phyloP scores from a whole-genome alignment of 2,797 vertebrate species.

The Pelochelys cantorii region DNA sequence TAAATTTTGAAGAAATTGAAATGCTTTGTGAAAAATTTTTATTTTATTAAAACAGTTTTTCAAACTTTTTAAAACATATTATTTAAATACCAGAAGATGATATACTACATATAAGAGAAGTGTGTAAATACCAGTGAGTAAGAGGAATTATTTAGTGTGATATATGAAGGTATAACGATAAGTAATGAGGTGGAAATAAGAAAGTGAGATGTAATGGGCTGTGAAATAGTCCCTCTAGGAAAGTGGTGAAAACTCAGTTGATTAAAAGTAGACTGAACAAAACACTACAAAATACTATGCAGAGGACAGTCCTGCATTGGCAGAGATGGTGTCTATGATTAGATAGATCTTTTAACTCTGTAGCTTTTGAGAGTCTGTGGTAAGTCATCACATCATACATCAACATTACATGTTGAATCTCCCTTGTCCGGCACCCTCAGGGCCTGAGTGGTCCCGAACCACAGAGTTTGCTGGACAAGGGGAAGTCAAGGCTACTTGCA shows the following conservation, averaged over 20 bases:
- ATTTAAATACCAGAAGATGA: background rate
- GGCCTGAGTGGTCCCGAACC: no score
- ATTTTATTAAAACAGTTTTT: background rate
- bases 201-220: background rate
- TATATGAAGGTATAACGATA: background rate
- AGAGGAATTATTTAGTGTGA: background rate
- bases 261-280: background rate
- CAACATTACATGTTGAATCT: background rate
- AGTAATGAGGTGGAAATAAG: background rate
- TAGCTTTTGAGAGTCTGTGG: background rate
- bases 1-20: background rate
- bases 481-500: no score
- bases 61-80: background rate
- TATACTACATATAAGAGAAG: background rate
- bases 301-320: background rate
- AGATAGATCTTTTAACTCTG: background rate
- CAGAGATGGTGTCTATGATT: background rate
- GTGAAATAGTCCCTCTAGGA: accelerated
- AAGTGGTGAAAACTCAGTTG: background rate
- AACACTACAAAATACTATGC: background rate
- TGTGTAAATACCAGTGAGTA: background rate
- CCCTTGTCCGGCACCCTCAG: no score
- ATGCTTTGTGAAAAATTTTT: background rate
- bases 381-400: background rate
- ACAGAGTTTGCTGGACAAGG: no score